Conservation (phyloP, 2,797 vertebrate genomes). For the Cirrhinus mrigala region DNA sequence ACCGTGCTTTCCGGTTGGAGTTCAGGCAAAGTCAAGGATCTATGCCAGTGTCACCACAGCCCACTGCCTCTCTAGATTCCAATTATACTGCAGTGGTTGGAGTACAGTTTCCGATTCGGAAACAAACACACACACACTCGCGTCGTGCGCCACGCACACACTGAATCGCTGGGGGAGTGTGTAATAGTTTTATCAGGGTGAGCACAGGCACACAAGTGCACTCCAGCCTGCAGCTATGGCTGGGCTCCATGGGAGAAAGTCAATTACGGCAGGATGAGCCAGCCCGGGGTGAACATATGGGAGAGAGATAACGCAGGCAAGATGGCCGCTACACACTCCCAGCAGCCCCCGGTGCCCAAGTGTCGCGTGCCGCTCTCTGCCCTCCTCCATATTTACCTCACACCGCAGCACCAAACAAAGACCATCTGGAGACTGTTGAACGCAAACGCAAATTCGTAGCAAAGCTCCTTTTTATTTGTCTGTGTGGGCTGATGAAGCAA, state of each 20-base stretch:
- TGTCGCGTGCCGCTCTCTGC: slow-evolving; percentile 50
- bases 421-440: slow-evolving; percentile 53
- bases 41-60: slow-evolving; percentile 54
- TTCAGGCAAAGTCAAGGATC: slow-evolving; percentile 55
- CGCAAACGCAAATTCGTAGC: slow-evolving; percentile 21
- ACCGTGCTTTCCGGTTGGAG: slow-evolving; percentile 29
- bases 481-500: neutral
- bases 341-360: slow-evolving; percentile 58
- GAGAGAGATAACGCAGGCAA: slow-evolving; percentile 83
- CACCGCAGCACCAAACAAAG: slow-evolving; percentile 53
- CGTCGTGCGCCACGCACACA: slow-evolving; percentile 33
- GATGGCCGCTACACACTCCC: slow-evolving; percentile 76
- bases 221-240: slow-evolving; percentile 82
- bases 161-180: slow-evolving; percentile 65
- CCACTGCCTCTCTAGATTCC: slow-evolving; percentile 54
- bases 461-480: neutral
- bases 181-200: slow-evolving; percentile 80
- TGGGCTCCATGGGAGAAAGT: slow-evolving; percentile 86
- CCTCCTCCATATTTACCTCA: slow-evolving; percentile 51
- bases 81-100: slow-evolving; percentile 56
- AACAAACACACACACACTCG: slow-evolving; percentile 47
- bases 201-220: slow-evolving; percentile 77
- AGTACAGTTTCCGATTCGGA: slow-evolving; percentile 55
- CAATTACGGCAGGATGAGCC: slow-evolving; percentile 86
- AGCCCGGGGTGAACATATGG: slow-evolving; percentile 85